Percentiles rank a stretch among this genome's conserved stretches.
phyloP scores from a whole-genome alignment of 1,140 invertebrate genomes.

The Drosophila ogumai region DNA sequence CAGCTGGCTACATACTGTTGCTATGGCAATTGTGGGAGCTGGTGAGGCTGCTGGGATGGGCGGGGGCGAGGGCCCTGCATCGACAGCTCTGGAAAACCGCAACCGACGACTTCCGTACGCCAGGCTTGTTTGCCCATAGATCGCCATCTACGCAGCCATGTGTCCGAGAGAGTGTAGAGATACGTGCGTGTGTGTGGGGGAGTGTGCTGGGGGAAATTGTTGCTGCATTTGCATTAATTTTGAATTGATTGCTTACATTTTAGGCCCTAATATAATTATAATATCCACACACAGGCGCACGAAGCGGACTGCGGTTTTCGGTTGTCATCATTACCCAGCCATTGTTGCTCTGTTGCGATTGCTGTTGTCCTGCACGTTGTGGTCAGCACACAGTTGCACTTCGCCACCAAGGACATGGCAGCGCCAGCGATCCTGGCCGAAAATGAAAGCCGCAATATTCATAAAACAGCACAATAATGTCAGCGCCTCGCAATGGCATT shows the following conservation, averaged over 20 bases:
- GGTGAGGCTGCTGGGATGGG: background rate
- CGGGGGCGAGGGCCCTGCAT: constrained; percentile 13
- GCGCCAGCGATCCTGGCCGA: constrained; percentile 39
- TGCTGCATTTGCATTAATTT: constrained; percentile 83
- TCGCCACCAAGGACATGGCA: constrained; percentile 50
- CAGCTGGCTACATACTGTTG: constrained; percentile 70
- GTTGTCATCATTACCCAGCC: constrained; percentile 78
- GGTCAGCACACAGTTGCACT: constrained; percentile 59
- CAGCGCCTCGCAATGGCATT: constrained; percentile 7
- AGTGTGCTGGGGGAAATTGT: constrained; percentile 51
- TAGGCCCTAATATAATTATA: constrained; percentile 80
- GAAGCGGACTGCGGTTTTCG: constrained; percentile 67
- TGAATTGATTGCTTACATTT: constrained; percentile 83
- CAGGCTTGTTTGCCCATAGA: constrained; percentile 71
- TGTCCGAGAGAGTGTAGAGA: background rate
- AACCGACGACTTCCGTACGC: constrained; percentile 78
- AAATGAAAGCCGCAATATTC: constrained; percentile 32
- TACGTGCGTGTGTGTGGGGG: background rate
- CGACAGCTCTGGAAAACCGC: constrained; percentile 72
- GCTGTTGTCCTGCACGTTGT: constrained; percentile 61
- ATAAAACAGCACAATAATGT: constrained; percentile 53
- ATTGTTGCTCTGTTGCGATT: constrained; percentile 59
- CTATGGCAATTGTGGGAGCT: constrained; percentile 57
- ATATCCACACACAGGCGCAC: constrained; percentile 58
- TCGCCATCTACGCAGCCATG: constrained; percentile 29